A percentile compares a stretch with the other conserved stretches of the same genome.
Evolutionary conservation across 2,888 invertebrate species (phyloP).

Genomic region (Hypena proboscidalis): DNA sequence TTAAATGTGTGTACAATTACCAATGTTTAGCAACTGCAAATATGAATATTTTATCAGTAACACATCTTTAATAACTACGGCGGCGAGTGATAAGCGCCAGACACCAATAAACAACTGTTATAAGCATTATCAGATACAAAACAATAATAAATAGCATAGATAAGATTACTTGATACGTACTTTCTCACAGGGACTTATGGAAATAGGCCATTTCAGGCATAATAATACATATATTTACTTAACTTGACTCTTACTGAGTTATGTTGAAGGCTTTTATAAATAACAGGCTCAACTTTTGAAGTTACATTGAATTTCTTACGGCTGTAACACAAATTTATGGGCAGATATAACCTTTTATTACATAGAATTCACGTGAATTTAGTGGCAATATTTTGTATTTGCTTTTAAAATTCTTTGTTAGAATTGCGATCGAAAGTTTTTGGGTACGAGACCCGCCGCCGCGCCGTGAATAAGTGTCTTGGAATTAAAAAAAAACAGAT

Average conservation of each 20-base stretch:
- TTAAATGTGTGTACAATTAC: not conserved
- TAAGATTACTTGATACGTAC: conserved; percentile 21
- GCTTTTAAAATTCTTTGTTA: no score
- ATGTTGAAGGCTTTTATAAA: no score
- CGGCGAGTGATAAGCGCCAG: conserved; percentile 11
- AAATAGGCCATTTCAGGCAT: conserved; percentile 2
- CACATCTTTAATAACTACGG: conserved; percentile 1
- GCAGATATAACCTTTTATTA: no score
- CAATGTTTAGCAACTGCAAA: not conserved
- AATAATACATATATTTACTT: conserved; percentile 3
- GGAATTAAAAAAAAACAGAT: no score
- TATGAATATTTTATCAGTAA: not conserved
- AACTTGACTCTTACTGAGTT: not conserved
- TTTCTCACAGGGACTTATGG: conserved; percentile 15
- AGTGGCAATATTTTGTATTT: no score
- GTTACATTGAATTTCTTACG: no score
- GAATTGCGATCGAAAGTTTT: no score
- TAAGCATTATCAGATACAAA: conserved; percentile 20
- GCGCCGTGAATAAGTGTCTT: no score
- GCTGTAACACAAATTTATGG: no score
- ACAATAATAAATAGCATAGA: conserved; percentile 31
- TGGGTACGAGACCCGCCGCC: no score
- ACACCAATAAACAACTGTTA: conserved; percentile 26
- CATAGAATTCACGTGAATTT: no score
- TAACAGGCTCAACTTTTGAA: no score